Conservation (phyloP, 2,888 invertebrate species). For the Thymelicus sylvestris region DNA sequence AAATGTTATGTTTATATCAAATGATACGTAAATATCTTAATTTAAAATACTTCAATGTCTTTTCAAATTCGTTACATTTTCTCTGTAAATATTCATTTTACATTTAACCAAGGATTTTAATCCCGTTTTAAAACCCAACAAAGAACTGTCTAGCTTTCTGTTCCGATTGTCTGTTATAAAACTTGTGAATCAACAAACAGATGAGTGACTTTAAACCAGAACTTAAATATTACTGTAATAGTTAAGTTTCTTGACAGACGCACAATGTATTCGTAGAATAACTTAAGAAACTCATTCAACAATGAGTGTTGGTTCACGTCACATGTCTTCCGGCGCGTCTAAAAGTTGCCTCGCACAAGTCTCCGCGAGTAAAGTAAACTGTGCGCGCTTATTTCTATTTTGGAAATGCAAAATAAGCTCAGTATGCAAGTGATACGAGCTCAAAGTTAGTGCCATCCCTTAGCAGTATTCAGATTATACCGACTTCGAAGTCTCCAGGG, state of each 20-base stretch:
- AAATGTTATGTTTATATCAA: too few species aligned
- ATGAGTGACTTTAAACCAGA: background rate
- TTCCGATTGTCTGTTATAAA: background rate
- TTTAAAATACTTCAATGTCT: too few species aligned
- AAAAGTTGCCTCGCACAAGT: conserved; percentile 44
- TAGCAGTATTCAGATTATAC: conserved; percentile 43
- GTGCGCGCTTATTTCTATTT: conserved; percentile 67
- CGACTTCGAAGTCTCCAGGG: conserved; percentile 25
- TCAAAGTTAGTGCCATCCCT: conserved; percentile 59
- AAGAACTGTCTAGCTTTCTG: background rate
- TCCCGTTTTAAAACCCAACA: background rate
- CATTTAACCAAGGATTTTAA: background rate
- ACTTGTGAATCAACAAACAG: background rate
- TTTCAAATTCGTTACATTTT: too few species aligned
- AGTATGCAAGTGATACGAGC: conserved; percentile 65
- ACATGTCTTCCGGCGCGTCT: conserved; percentile 30
- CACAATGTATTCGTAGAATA: conserved; percentile 26
- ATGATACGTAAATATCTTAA: too few species aligned
- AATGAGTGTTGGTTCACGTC: conserved; percentile 35
- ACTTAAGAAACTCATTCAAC: conserved; percentile 28
- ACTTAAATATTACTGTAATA: background rate
- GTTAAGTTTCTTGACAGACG: conserved; percentile 1
- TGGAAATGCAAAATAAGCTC: conserved; percentile 66
- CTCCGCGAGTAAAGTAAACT: conserved; percentile 48
- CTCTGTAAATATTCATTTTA: too few species aligned